Conservation (phyloP, 2,888 invertebrate genomes). For the Cephus nigrinus region DNA sequence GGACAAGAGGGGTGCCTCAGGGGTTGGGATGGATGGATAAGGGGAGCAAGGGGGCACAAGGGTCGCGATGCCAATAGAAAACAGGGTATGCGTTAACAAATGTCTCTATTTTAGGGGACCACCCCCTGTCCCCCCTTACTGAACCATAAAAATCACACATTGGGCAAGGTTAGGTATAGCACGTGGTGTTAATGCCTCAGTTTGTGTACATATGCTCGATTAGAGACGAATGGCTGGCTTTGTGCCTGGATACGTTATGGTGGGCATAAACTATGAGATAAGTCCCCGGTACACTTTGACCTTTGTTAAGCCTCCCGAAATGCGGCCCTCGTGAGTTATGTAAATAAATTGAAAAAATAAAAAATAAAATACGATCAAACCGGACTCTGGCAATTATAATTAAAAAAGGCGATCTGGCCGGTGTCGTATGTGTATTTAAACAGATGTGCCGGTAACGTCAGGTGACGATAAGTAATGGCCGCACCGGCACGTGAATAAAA, state of each 20-base stretch:
- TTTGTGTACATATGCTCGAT: not conserved
- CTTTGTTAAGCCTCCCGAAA: too few relatives aligned
- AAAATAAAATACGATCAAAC: too few relatives aligned
- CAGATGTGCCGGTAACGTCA: too few relatives aligned
- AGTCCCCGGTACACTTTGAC: too few relatives aligned
- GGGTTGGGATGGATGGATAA: not conserved
- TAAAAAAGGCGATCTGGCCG: too few relatives aligned
- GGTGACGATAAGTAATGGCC: too few relatives aligned
- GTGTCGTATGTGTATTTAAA: too few relatives aligned
- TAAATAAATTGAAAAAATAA: too few relatives aligned
- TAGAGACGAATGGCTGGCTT: constrained; percentile 6
- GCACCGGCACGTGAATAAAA: too few relatives aligned
- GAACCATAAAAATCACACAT: constrained; percentile 49
- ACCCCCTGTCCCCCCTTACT: constrained; percentile 26
- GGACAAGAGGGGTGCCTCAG: constrained; percentile 33
- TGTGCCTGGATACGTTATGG: not conserved
- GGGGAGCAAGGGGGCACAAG: not conserved
- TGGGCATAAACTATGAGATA: too few relatives aligned
- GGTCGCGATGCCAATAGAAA: constrained; percentile 39
- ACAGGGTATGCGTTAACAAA: constrained; percentile 54
- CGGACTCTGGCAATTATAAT: too few relatives aligned
- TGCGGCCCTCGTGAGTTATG: too few relatives aligned
- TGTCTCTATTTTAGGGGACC: constrained; percentile 56
- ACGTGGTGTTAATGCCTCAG: constrained; percentile 23
- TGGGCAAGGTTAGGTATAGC: constrained; percentile 32